These are phyloP conservation scores for Thymelicus acteon DNA, from an alignment of 2,888 invertebrate species.

Conservation along the genomic window DNA sequence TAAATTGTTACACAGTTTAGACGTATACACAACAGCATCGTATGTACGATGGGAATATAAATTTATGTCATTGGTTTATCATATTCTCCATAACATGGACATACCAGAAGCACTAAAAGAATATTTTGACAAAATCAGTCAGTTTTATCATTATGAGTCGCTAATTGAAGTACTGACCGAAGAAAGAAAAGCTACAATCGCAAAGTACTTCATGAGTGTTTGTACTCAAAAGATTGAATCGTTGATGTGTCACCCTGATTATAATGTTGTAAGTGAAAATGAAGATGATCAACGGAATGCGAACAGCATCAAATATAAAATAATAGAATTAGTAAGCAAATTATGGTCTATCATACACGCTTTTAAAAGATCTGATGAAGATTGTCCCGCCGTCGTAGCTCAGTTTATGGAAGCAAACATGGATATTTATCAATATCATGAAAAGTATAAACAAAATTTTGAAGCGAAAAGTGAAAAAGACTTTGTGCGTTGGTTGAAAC, in stretches of 20 bases:
- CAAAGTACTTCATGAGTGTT: conserved; percentile 10
- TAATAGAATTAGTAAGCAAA: neutral
- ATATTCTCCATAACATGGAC: conserved; percentile 53
- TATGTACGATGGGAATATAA: conserved; percentile 46
- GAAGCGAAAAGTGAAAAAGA: conserved; percentile 27
- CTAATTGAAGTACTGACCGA: conserved; percentile 25
- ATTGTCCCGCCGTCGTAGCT: conserved; percentile 21
- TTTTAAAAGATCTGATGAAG: conserved; percentile 18
- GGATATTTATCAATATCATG: conserved; percentile 10
- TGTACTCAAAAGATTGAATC: conserved; percentile 4
- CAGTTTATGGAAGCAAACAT: conserved; percentile 23
- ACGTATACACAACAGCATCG: conserved; percentile 49
- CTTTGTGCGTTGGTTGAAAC: conserved; percentile 48
- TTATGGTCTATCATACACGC: conserved; percentile 10
- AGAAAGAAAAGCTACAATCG: conserved; percentile 1
- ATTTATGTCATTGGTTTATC: conserved; percentile 53
- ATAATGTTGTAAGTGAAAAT: neutral
- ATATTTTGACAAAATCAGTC: conserved; percentile 25
- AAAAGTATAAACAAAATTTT: conserved; percentile 24
- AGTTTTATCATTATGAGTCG: conserved; percentile 9
- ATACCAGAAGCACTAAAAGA: conserved; percentile 48
- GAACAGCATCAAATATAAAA: neutral
- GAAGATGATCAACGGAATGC: neutral
- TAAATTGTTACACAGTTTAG: conserved; percentile 57
- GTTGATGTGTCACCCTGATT: conserved; percentile 12